A percentile compares a stretch with the other conserved stretches of the same genome.
Evolutionary conservation across 2,113 vertebrate genomes (phyloP).

Genomic region (Ciconia stormi): DNA sequence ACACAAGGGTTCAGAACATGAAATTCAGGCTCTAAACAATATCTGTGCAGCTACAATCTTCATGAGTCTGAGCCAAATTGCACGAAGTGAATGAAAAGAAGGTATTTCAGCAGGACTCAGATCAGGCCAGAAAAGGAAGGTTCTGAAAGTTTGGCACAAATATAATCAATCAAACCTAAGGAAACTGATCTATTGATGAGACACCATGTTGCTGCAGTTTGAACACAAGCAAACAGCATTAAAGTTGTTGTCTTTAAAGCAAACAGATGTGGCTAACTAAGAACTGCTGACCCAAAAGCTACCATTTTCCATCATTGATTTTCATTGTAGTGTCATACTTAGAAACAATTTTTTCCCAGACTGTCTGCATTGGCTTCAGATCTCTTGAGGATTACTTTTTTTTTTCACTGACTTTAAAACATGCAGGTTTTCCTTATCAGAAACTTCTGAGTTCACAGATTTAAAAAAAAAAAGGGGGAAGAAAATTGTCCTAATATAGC

Average conservation of each 20-base stretch:
- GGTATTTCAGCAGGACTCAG: background rate
- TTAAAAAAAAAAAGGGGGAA: background rate
- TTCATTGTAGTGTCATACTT: background rate
- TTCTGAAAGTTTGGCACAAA: background rate
- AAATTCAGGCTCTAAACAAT: background rate
- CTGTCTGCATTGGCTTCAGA: background rate
- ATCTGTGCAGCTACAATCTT: background rate
- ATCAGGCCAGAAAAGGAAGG: background rate
- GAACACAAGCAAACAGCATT: background rate
- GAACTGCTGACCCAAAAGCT: background rate
- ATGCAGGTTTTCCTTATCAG: background rate
- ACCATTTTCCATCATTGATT: background rate
- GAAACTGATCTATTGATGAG: background rate
- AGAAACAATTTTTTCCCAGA: background rate
- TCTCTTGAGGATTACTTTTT: background rate
- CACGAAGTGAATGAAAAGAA: background rate
- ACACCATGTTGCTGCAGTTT: fast-evolving
- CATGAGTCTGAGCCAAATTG: background rate
- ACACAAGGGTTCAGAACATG: background rate
- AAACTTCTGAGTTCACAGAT: background rate
- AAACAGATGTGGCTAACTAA: background rate
- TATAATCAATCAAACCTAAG: background rate
- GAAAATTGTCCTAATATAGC: background rate
- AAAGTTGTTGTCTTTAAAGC: background rate
- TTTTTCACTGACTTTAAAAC: background rate